These are phyloP conservation scores for Hipparchia semele DNA, from an alignment of 2,888 invertebrate species.

Conservation along the genomic window DNA sequence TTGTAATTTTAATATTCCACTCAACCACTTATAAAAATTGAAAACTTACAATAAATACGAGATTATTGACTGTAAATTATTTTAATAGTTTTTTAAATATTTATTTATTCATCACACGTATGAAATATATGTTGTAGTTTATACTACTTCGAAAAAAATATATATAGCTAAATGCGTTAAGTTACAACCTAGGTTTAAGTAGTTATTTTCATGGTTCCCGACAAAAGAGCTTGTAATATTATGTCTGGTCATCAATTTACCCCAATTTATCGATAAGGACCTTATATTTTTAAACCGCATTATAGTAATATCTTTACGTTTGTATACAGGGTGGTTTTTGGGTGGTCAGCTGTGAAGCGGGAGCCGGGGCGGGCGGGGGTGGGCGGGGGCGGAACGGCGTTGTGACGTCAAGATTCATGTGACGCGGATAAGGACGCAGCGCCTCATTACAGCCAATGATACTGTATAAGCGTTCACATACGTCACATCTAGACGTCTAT, in stretches of 20 bases:
- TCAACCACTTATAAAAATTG: too few relatives aligned
- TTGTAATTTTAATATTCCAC: too few relatives aligned
- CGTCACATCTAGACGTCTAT: constrained; percentile 13
- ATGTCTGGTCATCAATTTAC: not conserved
- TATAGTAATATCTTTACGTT: constrained; percentile 7
- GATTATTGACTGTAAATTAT: too few relatives aligned
- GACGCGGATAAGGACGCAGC: constrained; percentile 26
- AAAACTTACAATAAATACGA: too few relatives aligned
- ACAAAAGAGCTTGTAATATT: not conserved
- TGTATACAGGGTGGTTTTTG: constrained; percentile 7
- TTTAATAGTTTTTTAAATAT: too few relatives aligned
- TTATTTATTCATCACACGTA: too few relatives aligned
- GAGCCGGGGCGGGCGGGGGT: constrained; percentile 17
- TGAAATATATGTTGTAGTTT: too few relatives aligned
- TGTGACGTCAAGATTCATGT: constrained; percentile 34
- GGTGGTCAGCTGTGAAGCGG: constrained; percentile 31
- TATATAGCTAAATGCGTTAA: too few relatives aligned
- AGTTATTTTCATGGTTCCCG: too few relatives aligned
- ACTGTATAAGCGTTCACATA: constrained; percentile 22
- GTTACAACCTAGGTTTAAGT: too few relatives aligned
- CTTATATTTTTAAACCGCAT: not conserved
- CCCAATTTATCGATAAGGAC: not conserved
- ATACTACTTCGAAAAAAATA: too few relatives aligned
- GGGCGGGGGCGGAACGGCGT: constrained; percentile 25
- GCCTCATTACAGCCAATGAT: constrained; percentile 26